A percentile compares a stretch with the other conserved stretches of the same genome.
phyloP scores from a whole-genome alignment of 2,113 vertebrate genomes.

The human region DNA sequence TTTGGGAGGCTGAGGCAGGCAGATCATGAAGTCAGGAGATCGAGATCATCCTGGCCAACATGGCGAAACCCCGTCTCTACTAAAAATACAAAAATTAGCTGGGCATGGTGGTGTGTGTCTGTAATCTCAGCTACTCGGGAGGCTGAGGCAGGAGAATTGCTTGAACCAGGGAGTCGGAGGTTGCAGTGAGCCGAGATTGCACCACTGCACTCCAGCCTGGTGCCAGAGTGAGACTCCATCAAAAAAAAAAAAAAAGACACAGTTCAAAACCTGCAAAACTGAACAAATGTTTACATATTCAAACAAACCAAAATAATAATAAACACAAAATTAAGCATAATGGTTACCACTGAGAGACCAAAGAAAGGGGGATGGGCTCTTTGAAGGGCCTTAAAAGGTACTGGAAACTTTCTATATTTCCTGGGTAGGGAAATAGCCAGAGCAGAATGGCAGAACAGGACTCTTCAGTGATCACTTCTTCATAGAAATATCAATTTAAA shows the following conservation, averaged over 20 bases:
- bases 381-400: not conserved
- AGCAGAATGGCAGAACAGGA: not conserved
- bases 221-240: too few species aligned
- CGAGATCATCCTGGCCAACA: too few species aligned
- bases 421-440: not conserved
- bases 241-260: not conserved
- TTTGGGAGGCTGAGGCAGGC: too few species aligned
- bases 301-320: not conserved
- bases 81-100: too few species aligned
- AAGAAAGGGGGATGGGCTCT: not conserved
- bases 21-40: too few species aligned
- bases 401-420: not conserved
- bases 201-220: too few species aligned
- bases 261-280: not conserved
- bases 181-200: too few species aligned
- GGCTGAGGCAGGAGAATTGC: too few species aligned
- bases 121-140: too few species aligned
- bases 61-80: too few species aligned
- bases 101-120: too few species aligned
- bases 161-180: too few species aligned
- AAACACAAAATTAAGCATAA: not conserved
- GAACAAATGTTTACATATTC: not conserved
- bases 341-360: not conserved
- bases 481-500: not conserved
- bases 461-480: not conserved